These are phyloP conservation scores for Diloba caeruleocephala DNA, from an alignment of 2,888 invertebrate species.

Conservation along the genomic window DNA sequence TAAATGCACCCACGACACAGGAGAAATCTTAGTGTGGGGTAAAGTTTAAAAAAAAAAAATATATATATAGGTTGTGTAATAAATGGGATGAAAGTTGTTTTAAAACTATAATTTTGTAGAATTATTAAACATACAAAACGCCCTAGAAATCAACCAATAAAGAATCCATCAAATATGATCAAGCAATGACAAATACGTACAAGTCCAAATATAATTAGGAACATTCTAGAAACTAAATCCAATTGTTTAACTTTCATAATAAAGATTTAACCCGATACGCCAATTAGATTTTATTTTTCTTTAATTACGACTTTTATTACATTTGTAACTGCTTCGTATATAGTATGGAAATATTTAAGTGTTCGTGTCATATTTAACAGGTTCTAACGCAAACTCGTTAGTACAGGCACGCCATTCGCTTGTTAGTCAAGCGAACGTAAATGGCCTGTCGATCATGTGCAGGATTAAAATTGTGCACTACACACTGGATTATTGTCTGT, in stretches of 20 bases:
- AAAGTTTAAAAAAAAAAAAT: no score
- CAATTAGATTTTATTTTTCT: not conserved
- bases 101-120: no score
- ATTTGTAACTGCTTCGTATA: conserved; percentile 2
- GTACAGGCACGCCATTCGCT: conserved; percentile 40
- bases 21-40: no score
- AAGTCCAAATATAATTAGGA: not conserved
- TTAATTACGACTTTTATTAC: not conserved
- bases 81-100: no score
- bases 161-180: not conserved
- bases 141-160: not conserved
- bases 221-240: not conserved
- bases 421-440: conserved; percentile 38
- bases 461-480: conserved; percentile 32
- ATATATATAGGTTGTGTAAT: no score
- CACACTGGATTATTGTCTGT: conserved; percentile 1
- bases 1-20: no score
- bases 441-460: conserved; percentile 51
- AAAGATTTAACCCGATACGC: not conserved
- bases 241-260: not conserved
- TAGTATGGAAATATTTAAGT: conserved; percentile 28
- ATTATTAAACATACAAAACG: no score
- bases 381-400: conserved; percentile 52
- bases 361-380: conserved; percentile 54
- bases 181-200: not conserved